These are phyloP conservation scores for Oplegnathus fasciatus DNA, from an alignment of 2,113 vertebrate genomes.

Conservation along the genomic window DNA sequence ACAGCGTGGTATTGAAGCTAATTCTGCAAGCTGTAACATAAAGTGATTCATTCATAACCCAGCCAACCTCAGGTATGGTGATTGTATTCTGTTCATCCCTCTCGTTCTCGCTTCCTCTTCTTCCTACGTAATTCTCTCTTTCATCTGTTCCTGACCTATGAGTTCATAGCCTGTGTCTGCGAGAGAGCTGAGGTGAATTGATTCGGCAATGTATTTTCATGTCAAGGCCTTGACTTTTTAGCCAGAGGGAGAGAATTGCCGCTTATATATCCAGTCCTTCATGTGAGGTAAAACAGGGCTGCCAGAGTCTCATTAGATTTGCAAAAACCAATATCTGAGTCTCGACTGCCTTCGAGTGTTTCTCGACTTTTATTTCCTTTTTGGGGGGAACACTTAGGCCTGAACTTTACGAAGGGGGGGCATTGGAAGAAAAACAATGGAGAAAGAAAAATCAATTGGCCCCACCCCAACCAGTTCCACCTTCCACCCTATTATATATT, in stretches of 20 bases:
- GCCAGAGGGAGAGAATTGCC: slow-evolving; percentile 58
- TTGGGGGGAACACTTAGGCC: slow-evolving; percentile 26
- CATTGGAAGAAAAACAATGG: slow-evolving; percentile 46
- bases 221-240: slow-evolving; percentile 56
- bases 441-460: slow-evolving; percentile 68
- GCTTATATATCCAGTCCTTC: slow-evolving; percentile 50
- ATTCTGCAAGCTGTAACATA: slow-evolving; percentile 21
- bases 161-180: slow-evolving; percentile 22
- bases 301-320: slow-evolving; percentile 65
- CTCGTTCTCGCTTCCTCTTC: neutral
- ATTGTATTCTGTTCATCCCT: slow-evolving; percentile 29
- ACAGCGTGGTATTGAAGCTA: neutral
- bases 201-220: slow-evolving; percentile 71
- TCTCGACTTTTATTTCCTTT: slow-evolving; percentile 54
- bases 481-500: slow-evolving; percentile 61
- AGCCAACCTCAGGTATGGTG: slow-evolving; percentile 8
- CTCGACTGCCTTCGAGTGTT: slow-evolving; percentile 31
- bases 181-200: slow-evolving; percentile 63
- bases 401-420: slow-evolving; percentile 1
- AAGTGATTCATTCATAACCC: slow-evolving; percentile 33
- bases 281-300: slow-evolving; percentile 38
- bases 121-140: slow-evolving; percentile 15
- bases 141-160: slow-evolving; percentile 41
- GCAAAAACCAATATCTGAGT: slow-evolving; percentile 61
- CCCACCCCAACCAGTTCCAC: slow-evolving; percentile 6